A percentile compares a stretch with the other conserved stretches of the same genome.
Evolutionary conservation across 2,888 invertebrate genomes (phyloP).

Genomic region (Cistogaster globosa): DNA sequence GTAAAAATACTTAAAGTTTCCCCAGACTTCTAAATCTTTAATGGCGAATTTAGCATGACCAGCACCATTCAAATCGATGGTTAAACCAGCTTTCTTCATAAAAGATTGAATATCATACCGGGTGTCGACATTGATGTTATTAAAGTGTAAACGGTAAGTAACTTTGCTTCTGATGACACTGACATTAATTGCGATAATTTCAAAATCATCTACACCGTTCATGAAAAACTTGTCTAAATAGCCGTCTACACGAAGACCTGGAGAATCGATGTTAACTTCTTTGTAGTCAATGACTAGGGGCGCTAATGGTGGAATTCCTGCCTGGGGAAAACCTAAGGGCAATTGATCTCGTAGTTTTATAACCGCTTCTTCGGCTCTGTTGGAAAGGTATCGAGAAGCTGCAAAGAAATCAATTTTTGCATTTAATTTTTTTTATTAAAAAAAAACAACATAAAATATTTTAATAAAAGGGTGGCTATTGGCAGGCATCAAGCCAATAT

Average conservation of each 20-base stretch:
- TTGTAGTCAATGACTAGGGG: conserved; percentile 76
- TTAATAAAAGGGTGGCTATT: too few relatives aligned
- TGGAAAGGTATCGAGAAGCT: conserved; percentile 77
- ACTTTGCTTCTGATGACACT: conserved; percentile 78
- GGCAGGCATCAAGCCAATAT: too few relatives aligned
- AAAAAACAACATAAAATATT: background rate
- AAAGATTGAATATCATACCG: conserved; percentile 75
- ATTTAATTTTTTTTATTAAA: too few relatives aligned
- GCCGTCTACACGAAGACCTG: conserved; percentile 73
- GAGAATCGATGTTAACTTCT: conserved; percentile 74
- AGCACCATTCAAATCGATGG: conserved; percentile 77
- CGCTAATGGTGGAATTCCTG: conserved; percentile 79
- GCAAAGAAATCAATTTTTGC: background rate
- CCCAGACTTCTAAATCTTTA: conserved; percentile 76
- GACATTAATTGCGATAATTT: conserved; percentile 76
- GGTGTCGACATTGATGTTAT: conserved; percentile 77
- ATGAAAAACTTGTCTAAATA: conserved; percentile 76
- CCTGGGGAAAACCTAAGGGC: conserved; percentile 79
- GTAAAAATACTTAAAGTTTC: conserved; percentile 77
- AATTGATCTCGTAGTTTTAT: conserved; percentile 76
- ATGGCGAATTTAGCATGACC: conserved; percentile 78
- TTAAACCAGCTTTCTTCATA: conserved; percentile 78
- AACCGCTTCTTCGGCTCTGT: conserved; percentile 74
- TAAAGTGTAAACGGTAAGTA: conserved; percentile 76
- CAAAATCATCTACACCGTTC: conserved; percentile 78